Percentiles rank a stretch among this genome's conserved stretches.
Conservation (phyloP, 2,113 vertebrate species). For the Procapra przewalskii region DNA sequence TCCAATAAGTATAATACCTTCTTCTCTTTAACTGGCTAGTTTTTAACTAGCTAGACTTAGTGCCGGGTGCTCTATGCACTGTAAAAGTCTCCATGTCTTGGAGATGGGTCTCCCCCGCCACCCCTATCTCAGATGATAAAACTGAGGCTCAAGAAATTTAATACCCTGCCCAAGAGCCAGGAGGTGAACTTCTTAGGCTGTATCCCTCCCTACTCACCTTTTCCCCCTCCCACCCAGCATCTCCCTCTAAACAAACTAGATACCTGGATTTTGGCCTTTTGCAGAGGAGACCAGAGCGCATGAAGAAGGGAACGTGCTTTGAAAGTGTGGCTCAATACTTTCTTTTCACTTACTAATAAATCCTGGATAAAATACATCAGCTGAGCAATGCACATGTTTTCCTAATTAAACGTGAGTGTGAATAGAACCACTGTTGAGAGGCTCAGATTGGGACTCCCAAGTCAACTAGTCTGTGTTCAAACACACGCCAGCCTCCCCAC, state of each 20-base stretch:
- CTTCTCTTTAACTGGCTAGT: no score
- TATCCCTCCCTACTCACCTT: not conserved
- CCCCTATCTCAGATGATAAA: not conserved
- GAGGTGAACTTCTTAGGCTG: not conserved
- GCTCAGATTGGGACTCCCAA: not conserved
- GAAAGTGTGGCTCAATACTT: not conserved
- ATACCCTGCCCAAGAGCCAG: not conserved
- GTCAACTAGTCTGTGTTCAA: not conserved
- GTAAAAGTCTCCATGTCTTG: not conserved
- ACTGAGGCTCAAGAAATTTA: not conserved
- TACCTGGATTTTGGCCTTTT: not conserved
- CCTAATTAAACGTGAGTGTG: not conserved
- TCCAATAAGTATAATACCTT: not conserved
- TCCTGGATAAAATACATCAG: not conserved
- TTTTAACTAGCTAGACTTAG: rapidly evolving
- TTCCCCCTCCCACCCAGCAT: rapidly evolving
- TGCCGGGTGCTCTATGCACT: rapidly evolving
- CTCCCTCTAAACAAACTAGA: not conserved
- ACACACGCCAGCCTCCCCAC: not conserved
- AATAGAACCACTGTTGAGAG: not conserved
- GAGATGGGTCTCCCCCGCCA: rapidly evolving
- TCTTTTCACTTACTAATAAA: not conserved
- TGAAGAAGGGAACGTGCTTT: not conserved
- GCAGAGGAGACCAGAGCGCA: not conserved
- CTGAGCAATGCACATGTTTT: not conserved